Conservation (phyloP, 2,113 vertebrate species). For the Leptobrachium ailaonicum region DNA sequence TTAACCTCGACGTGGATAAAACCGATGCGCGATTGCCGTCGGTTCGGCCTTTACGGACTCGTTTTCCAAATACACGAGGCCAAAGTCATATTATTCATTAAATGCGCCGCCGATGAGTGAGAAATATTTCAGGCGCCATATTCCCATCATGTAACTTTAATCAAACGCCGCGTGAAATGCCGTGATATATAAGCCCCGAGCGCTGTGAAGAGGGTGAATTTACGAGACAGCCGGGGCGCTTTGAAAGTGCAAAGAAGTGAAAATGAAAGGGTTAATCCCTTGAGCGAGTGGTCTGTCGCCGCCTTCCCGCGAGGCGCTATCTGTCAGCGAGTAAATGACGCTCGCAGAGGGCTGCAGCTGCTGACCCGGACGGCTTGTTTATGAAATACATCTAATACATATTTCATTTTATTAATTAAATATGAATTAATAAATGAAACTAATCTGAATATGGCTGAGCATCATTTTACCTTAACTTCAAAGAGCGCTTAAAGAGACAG, state of each 20-base stretch:
- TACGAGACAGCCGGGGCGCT: conserved; percentile 27
- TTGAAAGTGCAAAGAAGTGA: neutral
- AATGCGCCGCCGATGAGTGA: conserved; percentile 21
- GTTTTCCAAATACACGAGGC: neutral
- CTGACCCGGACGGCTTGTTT: neutral
- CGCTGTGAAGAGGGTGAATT: conserved; percentile 8
- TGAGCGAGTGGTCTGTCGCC: neutral
- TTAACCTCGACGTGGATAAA: neutral
- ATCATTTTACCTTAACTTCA: too few species aligned
- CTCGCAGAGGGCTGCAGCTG: conserved; percentile 28
- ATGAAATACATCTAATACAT: too few species aligned
- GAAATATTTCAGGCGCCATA: neutral
- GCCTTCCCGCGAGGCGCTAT: conserved; percentile 1
- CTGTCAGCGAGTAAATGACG: conserved; percentile 30
- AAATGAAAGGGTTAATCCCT: conserved; percentile 31
- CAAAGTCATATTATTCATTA: conserved; percentile 9
- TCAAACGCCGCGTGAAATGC: conserved; percentile 18
- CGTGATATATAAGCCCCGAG: neutral
- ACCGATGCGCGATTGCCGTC: neutral
- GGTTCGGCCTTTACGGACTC: neutral
- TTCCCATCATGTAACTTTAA: conserved; percentile 13
- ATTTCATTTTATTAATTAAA: too few species aligned
- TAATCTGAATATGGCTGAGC: too few species aligned
- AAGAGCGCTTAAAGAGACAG: too few species aligned
- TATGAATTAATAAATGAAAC: too few species aligned